These are phyloP conservation scores for Cerastoderma edule DNA, from an alignment of 2,888 invertebrate species.

Conservation along the genomic window DNA sequence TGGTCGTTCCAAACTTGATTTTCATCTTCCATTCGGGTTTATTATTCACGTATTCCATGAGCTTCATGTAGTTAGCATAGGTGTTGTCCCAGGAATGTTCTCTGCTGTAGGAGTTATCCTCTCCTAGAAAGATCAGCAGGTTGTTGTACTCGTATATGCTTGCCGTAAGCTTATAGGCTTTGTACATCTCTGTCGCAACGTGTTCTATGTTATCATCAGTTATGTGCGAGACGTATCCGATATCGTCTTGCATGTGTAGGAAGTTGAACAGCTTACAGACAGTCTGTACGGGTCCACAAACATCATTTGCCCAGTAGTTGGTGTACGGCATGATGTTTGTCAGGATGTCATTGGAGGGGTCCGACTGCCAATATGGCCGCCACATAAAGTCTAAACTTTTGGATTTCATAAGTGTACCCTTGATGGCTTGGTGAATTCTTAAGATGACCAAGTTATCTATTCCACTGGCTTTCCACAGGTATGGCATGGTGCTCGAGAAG, in stretches of 20 bases:
- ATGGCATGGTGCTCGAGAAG: conserved; percentile 81
- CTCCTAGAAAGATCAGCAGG: conserved; percentile 96
- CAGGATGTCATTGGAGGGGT: conserved; percentile 86
- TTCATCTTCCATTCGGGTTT: conserved; percentile 87
- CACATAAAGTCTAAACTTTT: conserved; percentile 94
- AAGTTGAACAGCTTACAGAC: conserved; percentile 85
- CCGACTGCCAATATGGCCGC: conserved; percentile 89
- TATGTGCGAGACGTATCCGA: conserved; percentile 69
- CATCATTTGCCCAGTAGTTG: conserved; percentile 97
- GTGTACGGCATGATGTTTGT: conserved; percentile 98
- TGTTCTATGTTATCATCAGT: conserved; percentile 89
- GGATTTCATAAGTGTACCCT: conserved; percentile 90
- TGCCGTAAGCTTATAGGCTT: conserved; percentile 95
- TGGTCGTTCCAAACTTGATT: conserved; percentile 91
- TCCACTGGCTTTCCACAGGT: conserved; percentile 80
- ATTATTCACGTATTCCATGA: conserved; percentile 94
- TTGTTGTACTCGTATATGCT: conserved; percentile 96
- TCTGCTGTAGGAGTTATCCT: conserved; percentile 97
- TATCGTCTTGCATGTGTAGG: conserved; percentile 90
- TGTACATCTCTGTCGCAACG: conserved; percentile 91
- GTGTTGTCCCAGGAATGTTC: conserved; percentile 97
- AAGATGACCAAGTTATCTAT: conserved; percentile 81
- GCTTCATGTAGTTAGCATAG: conserved; percentile 93
- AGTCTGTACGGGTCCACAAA: conserved; percentile 97
- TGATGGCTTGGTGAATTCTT: conserved; percentile 90